Evolutionary conservation across 1,140 invertebrate species (phyloP), one percentile per base, ranked within the genome.

Genomic region (Brachionus koreanus): DNA sequence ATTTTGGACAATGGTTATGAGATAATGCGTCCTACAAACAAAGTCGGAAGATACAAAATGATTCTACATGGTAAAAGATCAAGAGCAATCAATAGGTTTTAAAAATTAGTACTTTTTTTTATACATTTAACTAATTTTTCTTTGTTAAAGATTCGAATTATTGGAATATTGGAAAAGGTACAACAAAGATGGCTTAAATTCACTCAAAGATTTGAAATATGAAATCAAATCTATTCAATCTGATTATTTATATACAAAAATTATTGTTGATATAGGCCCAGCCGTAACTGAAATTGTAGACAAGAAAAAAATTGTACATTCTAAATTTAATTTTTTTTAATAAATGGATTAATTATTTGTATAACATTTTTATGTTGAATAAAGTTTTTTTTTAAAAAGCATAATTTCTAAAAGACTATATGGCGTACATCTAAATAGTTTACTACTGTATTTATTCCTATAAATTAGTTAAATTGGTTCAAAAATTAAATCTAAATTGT

Each of bases 151-250:
- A 25, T 72, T 42, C 23, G 57, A 74, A 42, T 63, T 82, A 42
- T 25, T 82, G 4, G 35, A 75, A 39, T 37, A 33, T 63, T 82
- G 82, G 82, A 52, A 74, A 72, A 23, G 82, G 72, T 90, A 87
- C 83, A 85, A 87, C 33, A 84, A 88, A 52, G 90, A 91, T 84
- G 90, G 90, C 1, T 85, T 72, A 23, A 82, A 37, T 39, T 52
- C 42, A 39, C 16, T 91, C 19, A 91, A 90, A 83, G 89, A 88
- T 43, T 85, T 89, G 3, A 84, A 86, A 35, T 91, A 90, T 84
- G 84, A 84, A 23, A 83, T 90, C 7, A 75, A 88, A 29, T 84
- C 84, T 13, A 84, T 86, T 9, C 83, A 85, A 42, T 74, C 86
- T 19, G 84, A 86, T 33, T 85, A 84, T 4, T 84, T 90, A 0